Conservation (phyloP, 2,888 invertebrate genomes). For the Allolobophora icterica region DNA sequence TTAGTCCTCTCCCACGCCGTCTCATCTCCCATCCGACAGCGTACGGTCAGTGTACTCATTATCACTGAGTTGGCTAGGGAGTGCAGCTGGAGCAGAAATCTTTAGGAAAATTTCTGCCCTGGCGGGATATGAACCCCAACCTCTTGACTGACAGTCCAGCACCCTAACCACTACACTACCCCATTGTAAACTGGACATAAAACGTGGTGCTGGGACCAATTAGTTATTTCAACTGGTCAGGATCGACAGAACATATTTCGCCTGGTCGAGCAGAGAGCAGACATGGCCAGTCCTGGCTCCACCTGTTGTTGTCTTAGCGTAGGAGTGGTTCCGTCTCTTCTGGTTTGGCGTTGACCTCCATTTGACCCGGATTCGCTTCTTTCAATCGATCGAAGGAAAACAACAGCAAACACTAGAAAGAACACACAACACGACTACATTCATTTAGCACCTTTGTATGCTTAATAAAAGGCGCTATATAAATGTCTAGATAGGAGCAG, state of each 20-base stretch:
- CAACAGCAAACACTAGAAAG: constrained; percentile 31
- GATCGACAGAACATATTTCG: not conserved
- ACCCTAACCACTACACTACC: too few species aligned
- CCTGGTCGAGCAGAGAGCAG: not conserved
- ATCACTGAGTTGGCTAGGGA: too few species aligned
- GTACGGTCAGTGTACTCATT: too few species aligned
- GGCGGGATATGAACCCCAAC: too few species aligned
- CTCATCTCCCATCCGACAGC: too few species aligned
- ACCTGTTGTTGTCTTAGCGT: not conserved
- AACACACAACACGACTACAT: not conserved
- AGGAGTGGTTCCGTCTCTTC: not conserved
- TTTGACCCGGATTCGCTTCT: not conserved
- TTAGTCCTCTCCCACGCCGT: too few species aligned
- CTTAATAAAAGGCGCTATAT: not conserved
- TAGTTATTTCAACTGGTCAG: not conserved
- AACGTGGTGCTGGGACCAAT: not conserved
- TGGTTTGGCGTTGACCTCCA: not conserved
- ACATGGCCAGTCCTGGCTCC: not conserved
- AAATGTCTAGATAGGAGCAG: too few species aligned
- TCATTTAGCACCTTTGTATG: not conserved
- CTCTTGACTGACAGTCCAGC: too few species aligned
- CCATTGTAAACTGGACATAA: not conserved
- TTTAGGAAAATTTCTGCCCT: too few species aligned
- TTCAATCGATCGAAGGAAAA: constrained; percentile 31
- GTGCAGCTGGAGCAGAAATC: too few species aligned